Percentiles rank a stretch among this genome's conserved stretches.
Evolutionary conservation across 1,140 invertebrate genomes (phyloP).

Genomic region (Onthophagus taurus): DNA sequence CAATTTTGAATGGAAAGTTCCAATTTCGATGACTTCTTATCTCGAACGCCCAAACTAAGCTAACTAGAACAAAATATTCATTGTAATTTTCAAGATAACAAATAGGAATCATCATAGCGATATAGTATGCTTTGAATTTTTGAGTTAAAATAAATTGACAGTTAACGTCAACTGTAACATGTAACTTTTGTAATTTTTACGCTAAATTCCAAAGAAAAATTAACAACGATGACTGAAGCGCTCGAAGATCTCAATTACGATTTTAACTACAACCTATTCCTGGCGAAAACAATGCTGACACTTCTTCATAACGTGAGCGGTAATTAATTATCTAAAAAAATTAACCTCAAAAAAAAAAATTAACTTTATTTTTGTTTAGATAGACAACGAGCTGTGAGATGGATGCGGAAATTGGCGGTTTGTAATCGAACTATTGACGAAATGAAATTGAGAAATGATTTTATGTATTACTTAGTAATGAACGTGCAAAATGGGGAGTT

Average conservation of each 20-base stretch:
- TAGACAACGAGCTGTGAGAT: constrained; percentile 34
- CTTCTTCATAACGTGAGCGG: constrained; percentile 34
- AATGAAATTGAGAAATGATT: constrained; percentile 43
- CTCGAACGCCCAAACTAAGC: too few relatives aligned
- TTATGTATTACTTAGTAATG: constrained; percentile 41
- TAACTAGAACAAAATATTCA: too few relatives aligned
- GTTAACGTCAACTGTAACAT: too few relatives aligned
- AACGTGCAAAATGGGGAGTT: constrained; percentile 39
- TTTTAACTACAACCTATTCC: constrained; percentile 39
- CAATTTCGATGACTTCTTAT: too few relatives aligned
- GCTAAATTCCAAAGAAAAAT: too few relatives aligned
- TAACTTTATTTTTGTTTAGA: constrained; percentile 16
- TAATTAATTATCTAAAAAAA: constrained; percentile 14
- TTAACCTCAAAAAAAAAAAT: neutral
- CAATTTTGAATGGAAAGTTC: too few relatives aligned
- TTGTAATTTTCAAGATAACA: too few relatives aligned
- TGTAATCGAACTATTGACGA: constrained; percentile 36
- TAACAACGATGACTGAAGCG: constrained; percentile 26
- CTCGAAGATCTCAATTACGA: constrained; percentile 38
- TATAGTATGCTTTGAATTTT: too few relatives aligned
- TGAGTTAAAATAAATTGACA: too few relatives aligned
- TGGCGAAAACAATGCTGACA: constrained; percentile 36
- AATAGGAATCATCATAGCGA: too few relatives aligned
- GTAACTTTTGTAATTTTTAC: too few relatives aligned
- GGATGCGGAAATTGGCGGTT: constrained; percentile 40